phyloP scores from a whole-genome alignment of 2,797 vertebrate species.

The Ara ararauna region DNA sequence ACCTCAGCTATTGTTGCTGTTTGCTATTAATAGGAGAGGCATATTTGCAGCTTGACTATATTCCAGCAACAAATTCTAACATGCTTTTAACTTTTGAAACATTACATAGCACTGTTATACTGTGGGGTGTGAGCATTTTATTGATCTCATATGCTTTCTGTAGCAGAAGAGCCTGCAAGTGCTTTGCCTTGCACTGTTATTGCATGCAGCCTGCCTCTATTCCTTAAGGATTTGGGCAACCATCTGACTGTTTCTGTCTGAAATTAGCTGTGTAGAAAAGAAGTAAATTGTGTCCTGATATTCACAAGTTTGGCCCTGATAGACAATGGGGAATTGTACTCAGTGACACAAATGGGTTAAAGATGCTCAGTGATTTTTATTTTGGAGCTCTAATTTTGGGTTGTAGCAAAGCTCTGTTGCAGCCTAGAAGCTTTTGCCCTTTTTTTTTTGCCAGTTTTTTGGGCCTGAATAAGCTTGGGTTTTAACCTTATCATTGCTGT shows the following conservation, averaged over 20 bases:
- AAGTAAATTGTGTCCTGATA: neutral
- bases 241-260: neutral
- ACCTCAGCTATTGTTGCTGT: conserved; percentile 39
- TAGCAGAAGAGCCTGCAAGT: neutral
- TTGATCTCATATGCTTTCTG: neutral
- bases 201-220: neutral
- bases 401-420: neutral
- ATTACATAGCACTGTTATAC: neutral
- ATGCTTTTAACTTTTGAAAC: conserved; percentile 14
- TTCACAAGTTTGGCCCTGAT: neutral
- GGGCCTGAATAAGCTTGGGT: neutral
- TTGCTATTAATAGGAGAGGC: conserved; percentile 39
- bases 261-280: neutral
- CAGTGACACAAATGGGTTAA: neutral
- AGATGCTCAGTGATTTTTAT: neutral
- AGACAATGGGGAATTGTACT: neutral
- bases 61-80: conserved; percentile 35
- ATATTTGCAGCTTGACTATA: conserved; percentile 25
- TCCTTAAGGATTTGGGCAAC: neutral
- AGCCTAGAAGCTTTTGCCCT: neutral
- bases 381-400: neutral
- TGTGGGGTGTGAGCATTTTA: neutral
- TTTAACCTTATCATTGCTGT: neutral
- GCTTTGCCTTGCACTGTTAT: neutral
- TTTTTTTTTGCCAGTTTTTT: neutral